A percentile compares a stretch with the other conserved stretches of the same genome.
Evolutionary conservation across 1,140 invertebrate genomes (phyloP).

Genomic region (Druon quercuslanigerum): DNA sequence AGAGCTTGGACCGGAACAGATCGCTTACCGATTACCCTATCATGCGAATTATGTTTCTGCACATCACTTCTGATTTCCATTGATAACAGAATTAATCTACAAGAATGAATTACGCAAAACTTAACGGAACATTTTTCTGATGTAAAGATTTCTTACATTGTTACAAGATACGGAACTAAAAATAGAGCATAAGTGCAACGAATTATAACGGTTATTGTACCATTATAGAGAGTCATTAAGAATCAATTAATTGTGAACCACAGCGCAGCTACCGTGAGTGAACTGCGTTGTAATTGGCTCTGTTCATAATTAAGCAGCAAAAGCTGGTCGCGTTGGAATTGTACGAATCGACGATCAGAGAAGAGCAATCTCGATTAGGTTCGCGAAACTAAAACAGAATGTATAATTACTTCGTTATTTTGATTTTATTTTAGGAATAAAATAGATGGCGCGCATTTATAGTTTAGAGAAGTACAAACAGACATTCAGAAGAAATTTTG

Average conservation of each 20-base stretch:
- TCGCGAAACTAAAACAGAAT: no score
- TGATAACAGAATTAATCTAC: no score
- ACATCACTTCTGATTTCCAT: no score
- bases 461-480: no score
- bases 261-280: neutral
- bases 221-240: neutral
- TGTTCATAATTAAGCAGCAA: neutral
- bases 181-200: neutral
- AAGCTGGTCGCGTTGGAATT: neutral
- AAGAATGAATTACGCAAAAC: neutral
- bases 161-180: neutral
- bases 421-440: no score
- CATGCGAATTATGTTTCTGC: no score
- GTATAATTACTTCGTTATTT: no score
- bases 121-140: neutral
- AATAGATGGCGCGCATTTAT: no score
- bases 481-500: no score
- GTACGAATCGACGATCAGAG: neutral
- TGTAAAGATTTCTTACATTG: neutral
- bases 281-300: conserved; percentile 3
- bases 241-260: conserved; percentile 1
- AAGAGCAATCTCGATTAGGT: no score
- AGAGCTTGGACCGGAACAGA: no score
- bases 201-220: conserved; percentile 4
- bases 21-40: no score